Evolutionary conservation across 2,888 invertebrate genomes (phyloP), one percentile per base, ranked within the genome.

Genomic region (Pachycephus smyrnensis): DNA sequence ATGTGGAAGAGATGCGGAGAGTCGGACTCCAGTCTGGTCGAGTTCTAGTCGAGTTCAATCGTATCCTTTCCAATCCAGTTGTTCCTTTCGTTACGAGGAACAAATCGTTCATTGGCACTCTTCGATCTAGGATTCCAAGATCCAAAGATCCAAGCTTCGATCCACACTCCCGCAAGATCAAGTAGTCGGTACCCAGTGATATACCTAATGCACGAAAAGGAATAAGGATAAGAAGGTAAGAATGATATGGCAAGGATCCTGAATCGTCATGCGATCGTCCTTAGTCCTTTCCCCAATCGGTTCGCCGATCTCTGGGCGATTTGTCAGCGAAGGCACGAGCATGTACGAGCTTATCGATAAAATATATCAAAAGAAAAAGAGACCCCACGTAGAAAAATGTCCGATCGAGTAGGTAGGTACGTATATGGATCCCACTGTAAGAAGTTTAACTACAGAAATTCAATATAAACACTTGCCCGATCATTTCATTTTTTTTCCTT

Each of bases 321-420:
- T 90, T 90, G 90, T 90, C 90, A 90, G 90, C 87, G 88, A 86
- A 71, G 84, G 80, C 84, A 33, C 71, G 86, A 87, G 83, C 90
- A 88, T 90, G 90, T 90, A 90, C 87, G 86, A 87, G 84, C 89
- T 90, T 90, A 90, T 90, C 90, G 89, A 90, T 55, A 55, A 90
- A 90, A 89, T 90, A 90, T 90, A 90, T 90, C 90, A 88, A 89
- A 90, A 23, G 55, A 55, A 55, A 55, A 55, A 55, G 55, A 40
- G 23, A 55, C 6, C 15, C 55, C 55, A 23, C 23, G 55, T 55
- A 55, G 55, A 55, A 55, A 55, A 55, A 55, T 2, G 23, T 55
- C 23, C 55, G 55, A 55, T 55, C 23, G 55, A 55, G 40, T 40
- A 40, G 40, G 40, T 1, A 40, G 55, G 55, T 9, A 55, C 55